Base-by-base conservation (phyloP, 2,797 vertebrate genomes). In the Hydrolagus colliei region DNA sequence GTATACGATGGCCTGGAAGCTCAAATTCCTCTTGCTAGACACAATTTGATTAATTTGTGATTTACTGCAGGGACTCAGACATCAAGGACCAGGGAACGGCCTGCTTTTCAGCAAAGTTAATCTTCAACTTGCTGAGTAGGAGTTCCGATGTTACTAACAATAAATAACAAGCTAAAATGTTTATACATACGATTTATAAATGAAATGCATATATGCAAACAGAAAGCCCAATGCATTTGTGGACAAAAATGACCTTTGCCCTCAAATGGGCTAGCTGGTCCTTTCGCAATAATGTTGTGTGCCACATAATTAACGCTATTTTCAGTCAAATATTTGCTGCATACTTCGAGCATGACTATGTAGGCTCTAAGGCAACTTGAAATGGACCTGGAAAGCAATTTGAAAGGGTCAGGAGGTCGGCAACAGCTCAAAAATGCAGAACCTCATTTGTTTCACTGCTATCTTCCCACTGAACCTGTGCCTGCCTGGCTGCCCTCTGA, bases 301-400 rank as follows among this genome's bases (percentile, higher is more conserved):
- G 79, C 32, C 35, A 41, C 27, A 67, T 82, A 82, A 35, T 71
- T 84, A 32, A 84, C 68, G 65, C 35, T 76, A 41, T 35, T 84
- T 84, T 84, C 65, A 71, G 32, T 71, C 79, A 84, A 84, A 84
- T 84, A 77, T 77, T 77, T 77, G 75, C 75, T 61, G n/a, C 75
- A 61, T 77, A 71, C 65, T 84, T 84, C 4, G 9, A 18, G 65
- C 16, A 84, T 41, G 52, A 71, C 65, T 7, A 20, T 71, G 67
- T 84, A n/a, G 52, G 41, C 16, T 77, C 61, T 77, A 77, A n/a
- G 18, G 12, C 75, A 77, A 61, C 75, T 77, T 77, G 41, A 77
- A 77, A 77, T 20, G 20, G 16, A 61, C 75, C 65, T 1, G 16
- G 35, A 80, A 7, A 18, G 13, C 14, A n/a, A 67, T 16, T 32